Evolutionary conservation across 2,888 invertebrate genomes (phyloP), one percentile per base, ranked within the genome.

Genomic region (Agrilus cyanescens): DNA sequence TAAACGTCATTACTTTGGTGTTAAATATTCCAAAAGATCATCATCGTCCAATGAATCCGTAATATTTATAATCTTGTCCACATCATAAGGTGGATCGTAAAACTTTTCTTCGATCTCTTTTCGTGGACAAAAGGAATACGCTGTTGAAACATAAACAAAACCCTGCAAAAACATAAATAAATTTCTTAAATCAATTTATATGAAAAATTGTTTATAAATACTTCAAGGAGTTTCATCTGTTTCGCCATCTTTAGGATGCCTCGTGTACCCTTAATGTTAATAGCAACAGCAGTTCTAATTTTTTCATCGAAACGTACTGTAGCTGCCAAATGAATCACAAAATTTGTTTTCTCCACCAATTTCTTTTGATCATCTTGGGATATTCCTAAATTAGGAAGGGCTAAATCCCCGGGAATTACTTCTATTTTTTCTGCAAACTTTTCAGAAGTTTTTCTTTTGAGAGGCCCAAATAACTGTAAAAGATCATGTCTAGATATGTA

Each of bases 241-340:
- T 74, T 76, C 55, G 80, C 80, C 33, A 86, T 63, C 7, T 70
- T 66, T 10, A 85, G 59, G 45, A 85, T 63, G 52, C 79, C 74
- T 46, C 73, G 68, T 1, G 80, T 78, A 37, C 78, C 79, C 30
- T 75, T 65, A 7, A 84, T 75, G 63, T 86, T 86, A 62, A 83
- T 79, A 44, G 75, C 70, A 16, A 78, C 69, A 0, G 85, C 80
- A n/a, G 70, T 59, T 62, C 74, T 72, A 10, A 87, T 63, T 37
- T 73, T 74, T 57, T 85, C 85, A 57, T 85, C 81, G 58, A 87
- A 86, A 49, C 76, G 71, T 15, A 86, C 79, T 1, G 84, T 84
- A 1, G 85, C 85, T 2, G 85, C 85, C 37, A 78, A 78, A 60
- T 86, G 85, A 59, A 86, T 77, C 12, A 86, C 76, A 38, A 82